Conservation (phyloP, 2,888 invertebrate genomes). For the Andrena hattorfiana region DNA sequence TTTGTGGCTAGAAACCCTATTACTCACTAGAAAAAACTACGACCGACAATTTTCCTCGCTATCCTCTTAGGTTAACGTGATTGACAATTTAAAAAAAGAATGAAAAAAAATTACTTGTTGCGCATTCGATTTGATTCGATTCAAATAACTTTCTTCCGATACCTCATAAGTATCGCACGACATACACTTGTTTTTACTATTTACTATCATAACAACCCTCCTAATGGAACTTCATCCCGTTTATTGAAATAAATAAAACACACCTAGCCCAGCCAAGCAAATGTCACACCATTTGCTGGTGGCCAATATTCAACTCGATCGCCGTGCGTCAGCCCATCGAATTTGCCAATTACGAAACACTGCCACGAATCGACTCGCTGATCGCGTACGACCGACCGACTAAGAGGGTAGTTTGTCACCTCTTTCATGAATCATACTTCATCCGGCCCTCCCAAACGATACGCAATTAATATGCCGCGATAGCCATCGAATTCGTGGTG, state of each 20-base stretch:
- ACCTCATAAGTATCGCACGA: no score
- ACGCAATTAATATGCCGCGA: conserved; percentile 63
- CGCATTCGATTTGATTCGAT: no score
- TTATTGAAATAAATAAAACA: neutral
- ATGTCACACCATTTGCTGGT: neutral
- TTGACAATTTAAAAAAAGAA: no score
- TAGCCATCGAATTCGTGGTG: conserved; percentile 53
- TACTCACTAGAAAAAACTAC: no score
- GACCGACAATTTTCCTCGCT: no score
- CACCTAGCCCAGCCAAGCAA: neutral
- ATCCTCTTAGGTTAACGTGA: no score
- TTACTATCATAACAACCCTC: no score
- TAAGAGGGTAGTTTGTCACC: conserved; percentile 24
- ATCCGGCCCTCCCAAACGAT: conserved; percentile 23
- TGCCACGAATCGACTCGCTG: neutral
- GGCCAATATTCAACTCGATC: conserved; percentile 12
- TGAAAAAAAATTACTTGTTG: no score
- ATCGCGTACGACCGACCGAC: neutral
- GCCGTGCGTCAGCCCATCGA: neutral
- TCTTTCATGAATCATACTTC: conserved; percentile 57
- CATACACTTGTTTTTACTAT: no score
- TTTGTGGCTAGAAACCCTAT: no score
- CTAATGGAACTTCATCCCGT: no score
- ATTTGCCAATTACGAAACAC: conserved; percentile 7
- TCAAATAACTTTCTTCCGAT: no score